A percentile compares a stretch with the other conserved stretches of the same genome.
Conservation (phyloP, 2,113 vertebrate genomes). For the Picathartes gymnocephalus region DNA sequence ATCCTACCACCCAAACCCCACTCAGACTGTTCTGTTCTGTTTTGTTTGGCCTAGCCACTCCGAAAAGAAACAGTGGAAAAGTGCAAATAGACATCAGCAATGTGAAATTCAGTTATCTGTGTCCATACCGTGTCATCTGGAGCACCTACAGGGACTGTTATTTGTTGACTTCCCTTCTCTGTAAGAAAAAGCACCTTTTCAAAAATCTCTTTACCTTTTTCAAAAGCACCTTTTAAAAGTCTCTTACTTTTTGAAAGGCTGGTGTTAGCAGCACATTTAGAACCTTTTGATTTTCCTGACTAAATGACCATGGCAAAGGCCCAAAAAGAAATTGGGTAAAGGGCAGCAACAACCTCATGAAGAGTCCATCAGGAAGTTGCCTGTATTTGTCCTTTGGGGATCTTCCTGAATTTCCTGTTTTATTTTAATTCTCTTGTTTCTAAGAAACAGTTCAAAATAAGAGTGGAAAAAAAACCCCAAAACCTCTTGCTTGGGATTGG, state of each 20-base stretch:
- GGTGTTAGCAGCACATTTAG: background rate
- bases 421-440: background rate
- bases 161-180: background rate
- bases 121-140: background rate
- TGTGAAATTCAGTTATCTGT: background rate
- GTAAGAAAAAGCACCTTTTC: background rate
- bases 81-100: background rate
- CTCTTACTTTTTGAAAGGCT: background rate
- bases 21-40: background rate
- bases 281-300: background rate
- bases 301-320: background rate
- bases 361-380: background rate
- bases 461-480: background rate
- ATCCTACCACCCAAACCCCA: background rate
- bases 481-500: background rate
- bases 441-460: constrained; percentile 1
- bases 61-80: background rate
- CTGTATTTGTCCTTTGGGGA: background rate
- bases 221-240: background rate
- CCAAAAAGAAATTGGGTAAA: background rate
- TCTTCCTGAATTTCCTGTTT: background rate
- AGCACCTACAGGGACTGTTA: background rate
- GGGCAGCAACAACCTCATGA: background rate
- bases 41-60: background rate
- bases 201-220: background rate